phyloP scores from a whole-genome alignment of 2,888 invertebrate genomes.

The Sceliomorpha sp. region DNA sequence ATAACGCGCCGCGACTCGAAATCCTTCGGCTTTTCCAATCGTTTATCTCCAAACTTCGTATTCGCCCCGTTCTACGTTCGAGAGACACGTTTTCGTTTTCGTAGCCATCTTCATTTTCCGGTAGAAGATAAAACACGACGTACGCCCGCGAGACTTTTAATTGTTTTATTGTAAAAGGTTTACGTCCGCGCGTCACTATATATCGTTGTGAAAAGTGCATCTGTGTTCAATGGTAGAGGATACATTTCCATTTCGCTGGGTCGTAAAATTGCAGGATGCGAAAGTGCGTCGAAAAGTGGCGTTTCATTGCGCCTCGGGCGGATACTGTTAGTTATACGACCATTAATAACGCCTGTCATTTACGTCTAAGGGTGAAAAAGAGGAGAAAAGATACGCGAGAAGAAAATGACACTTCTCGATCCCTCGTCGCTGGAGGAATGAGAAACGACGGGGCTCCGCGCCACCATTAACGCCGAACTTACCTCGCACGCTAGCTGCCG shows the following conservation, averaged over 20 bases:
- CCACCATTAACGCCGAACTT: slow-evolving; percentile 26
- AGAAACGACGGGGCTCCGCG: slow-evolving; percentile 39
- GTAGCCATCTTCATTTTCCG: too few relatives aligned
- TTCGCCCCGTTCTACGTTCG: slow-evolving; percentile 27
- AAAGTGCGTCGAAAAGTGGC: slow-evolving; percentile 29
- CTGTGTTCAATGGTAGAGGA: too few relatives aligned
- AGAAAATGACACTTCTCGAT: slow-evolving; percentile 50
- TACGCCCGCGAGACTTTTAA: too few relatives aligned
- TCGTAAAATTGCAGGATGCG: too few relatives aligned
- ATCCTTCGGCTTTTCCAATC: not conserved
- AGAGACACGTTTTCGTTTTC: slow-evolving; percentile 25
- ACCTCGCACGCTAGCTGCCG: not conserved
- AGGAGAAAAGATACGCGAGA: slow-evolving; percentile 42
- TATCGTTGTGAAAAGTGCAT: too few relatives aligned
- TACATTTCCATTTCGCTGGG: too few relatives aligned
- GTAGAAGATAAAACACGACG: too few relatives aligned
- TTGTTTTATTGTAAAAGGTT: too few relatives aligned
- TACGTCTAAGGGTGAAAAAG: slow-evolving; percentile 32
- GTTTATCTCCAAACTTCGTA: not conserved
- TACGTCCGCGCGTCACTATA: too few relatives aligned
- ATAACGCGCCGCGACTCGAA: slow-evolving; percentile 17
- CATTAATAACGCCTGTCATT: slow-evolving; percentile 49
- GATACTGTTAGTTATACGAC: slow-evolving; percentile 34
- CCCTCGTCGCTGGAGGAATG: slow-evolving; percentile 35
- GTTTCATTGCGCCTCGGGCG: slow-evolving; percentile 29